Evolutionary conservation across 2,888 invertebrate genomes (phyloP), one percentile per base, ranked within the genome.

Genomic region (Yponomeuta cagnagella): DNA sequence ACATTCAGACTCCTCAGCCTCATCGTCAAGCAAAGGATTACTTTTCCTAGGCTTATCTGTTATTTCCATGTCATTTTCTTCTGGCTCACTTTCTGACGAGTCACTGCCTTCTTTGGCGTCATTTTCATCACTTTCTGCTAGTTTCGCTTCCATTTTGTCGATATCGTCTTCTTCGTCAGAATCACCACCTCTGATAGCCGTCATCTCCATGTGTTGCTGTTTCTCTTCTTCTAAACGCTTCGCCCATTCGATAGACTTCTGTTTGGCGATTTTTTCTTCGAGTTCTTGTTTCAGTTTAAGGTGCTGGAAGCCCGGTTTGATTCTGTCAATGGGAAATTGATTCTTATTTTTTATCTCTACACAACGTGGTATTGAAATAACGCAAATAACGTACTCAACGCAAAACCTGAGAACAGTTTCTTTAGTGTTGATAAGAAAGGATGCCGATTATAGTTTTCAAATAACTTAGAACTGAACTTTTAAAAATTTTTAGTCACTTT

Each of bases 211-310:
- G 71, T 93, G 92, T 12, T 88, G 83, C 73, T 85, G 82, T 72
- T 85, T 88, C 71, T 88, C 90, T 65, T 86, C 84, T 76, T 95
- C 93, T 48, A 93, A 86, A 70, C 94, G 94, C 76, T 95, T 94
- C 71, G 94, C 92, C 94, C 97, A 94, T 76, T 96, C 95, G 72
- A 95, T 92, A 63, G 94, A 93, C 70, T 96, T 90, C 77, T 95
- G 95, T 74, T 94, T 93, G 2, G 94, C 94, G 79, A 98, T 97
- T 84, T 95, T 92, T 15, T 93, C 90, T 78, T 95, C 94, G 2
- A 98, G 89, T 73, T 95, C 94, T 73, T 94, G 93, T 79, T 95
- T 95, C 70, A 98, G 87, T 76, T 94, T 94, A n/a, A 93, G 82
- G 74, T 96, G 93, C 76, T 95, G 95, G 2, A 94, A 94, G 0